Evolutionary conservation across 53 echinoderm and acorn worm genomes (phyloP).

Genomic region (Holothuria scabra): DNA sequence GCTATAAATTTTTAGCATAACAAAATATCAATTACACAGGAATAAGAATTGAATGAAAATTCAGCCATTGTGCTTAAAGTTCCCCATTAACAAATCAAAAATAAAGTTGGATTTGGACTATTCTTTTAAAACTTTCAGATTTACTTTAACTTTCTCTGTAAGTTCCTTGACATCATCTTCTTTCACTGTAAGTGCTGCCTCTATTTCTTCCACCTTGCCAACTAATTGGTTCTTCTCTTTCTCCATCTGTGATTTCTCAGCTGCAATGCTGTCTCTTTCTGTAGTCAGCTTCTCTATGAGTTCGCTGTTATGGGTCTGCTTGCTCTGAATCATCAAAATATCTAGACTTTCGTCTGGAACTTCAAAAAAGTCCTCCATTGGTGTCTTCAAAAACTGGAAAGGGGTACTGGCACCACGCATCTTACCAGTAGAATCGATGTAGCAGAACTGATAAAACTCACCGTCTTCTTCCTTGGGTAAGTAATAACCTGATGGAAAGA

Average conservation of each 20-base stretch:
- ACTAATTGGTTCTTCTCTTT: constrained; percentile 41
- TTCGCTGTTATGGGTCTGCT: constrained; percentile 56
- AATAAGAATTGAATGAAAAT: no score
- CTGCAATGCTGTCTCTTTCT: constrained; percentile 40
- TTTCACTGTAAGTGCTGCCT: constrained; percentile 41
- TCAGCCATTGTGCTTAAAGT: no score
- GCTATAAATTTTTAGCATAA: no score
- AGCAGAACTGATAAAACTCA: constrained; percentile 98
- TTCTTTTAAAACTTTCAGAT: no score
- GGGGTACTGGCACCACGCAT: constrained; percentile 95
- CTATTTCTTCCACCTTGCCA: constrained; percentile 38
- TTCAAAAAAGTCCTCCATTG: constrained; percentile 92
- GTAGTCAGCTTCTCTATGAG: constrained; percentile 50
- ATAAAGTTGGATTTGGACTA: neutral
- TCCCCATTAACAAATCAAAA: neutral
- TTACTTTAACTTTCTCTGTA: constrained; percentile 42
- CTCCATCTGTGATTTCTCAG: constrained; percentile 33
- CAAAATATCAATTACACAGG: no score
- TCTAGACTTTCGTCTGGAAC: constrained; percentile 77
- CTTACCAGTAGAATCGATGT: constrained; percentile 88
- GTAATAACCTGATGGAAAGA: constrained; percentile 71
- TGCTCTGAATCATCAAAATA: constrained; percentile 88
- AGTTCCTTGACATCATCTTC: constrained; percentile 32
- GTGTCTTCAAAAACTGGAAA: constrained; percentile 84
- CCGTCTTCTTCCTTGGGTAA: constrained; percentile 96